Base-by-base conservation (phyloP, 92 coral and sea anemone genomes). In the Phymanthus crucifer region DNA sequence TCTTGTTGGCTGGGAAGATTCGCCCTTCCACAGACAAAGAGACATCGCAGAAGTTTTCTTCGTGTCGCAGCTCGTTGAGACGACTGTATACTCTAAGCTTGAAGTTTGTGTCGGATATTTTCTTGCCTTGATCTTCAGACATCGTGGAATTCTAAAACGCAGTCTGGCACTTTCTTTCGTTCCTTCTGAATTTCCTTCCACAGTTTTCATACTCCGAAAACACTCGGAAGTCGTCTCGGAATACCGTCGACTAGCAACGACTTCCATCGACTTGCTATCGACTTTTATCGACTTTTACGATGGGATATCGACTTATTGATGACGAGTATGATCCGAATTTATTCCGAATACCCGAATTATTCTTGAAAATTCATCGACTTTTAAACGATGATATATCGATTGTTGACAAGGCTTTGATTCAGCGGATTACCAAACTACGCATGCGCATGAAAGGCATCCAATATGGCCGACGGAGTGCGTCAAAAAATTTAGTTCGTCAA, bases 31-130 rank as follows among this genome's bases (percentile, higher is more conserved):
- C 65, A 48, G 40, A 29, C 26, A 83, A 32, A 6, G 50, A 57
- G 2, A 29, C 80, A 24, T 83, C 87, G 21, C 87, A 83, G 16
- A 83, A 68, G 24, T 36, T 66, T 2, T 48, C 66, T 12, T 78
- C 65, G 5, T 66, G 69, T 35, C 87, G 50, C 11, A 83, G 58
- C 37, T 34, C 65, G 47, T 83, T 77, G 17, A 83, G 83, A 4
- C 71, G 27, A 21, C 64, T 54, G 24, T 37, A 56, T 33, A 76
- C 45, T 4, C 24, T 3, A 18, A 26, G 45, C 70, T 76, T 76
- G 71, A 76, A 76, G 71, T 66, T 66, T 21, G 2, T 66, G 17
- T 31, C 36, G 40, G 14, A 4, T 66, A 29, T 31, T 54, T 54
- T 54, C 16, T 14, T 21, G 4, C 64, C 64, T 1, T 2, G 29